Evolutionary conservation across 2,888 invertebrate genomes (phyloP), one percentile per base, ranked within the genome.

Genomic region (Endotricha flammealis): DNA sequence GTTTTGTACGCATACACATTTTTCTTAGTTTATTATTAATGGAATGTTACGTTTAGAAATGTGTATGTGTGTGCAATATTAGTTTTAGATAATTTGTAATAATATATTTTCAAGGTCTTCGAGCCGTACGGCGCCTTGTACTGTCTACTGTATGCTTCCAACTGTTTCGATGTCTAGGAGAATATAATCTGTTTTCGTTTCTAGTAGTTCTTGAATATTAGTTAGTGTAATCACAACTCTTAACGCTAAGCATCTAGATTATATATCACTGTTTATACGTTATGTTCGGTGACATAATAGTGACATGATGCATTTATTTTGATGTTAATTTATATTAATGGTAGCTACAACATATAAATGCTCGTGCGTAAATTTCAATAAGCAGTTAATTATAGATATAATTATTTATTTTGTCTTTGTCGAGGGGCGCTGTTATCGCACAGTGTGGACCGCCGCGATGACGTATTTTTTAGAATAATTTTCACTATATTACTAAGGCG

Each of bases 31-130:
- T 64, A 53, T 48, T 44, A 64, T 64, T 57, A 55, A 47, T 68
- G 67, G 58, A 70, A 70, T 62, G 63, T 68, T 71, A 64, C 52
- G 67, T 74, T 73, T 67, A 68, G 67, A 74, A 80, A 80, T 86
- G 83, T 86, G 85, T 86, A 86, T 86, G 87, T 86, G 86, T 83
- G 86, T 87, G 87, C 87, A 87, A 87, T 87, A 87, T 85, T 85
- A 86, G 83, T 79, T 82, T 44, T 80, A 81, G 65, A 59, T 71
- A 69, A 39, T 69, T 73, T 73, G 71, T 74, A 70, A 65, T 68
- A 65, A 61, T 67, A 64, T 74, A 70, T 72, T 71, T 73, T 78
- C 78, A 67, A 63, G 55, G 61, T 69, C 56, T 62, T 59, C 60
- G 43, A 48, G 44, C 53, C 61, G 59, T 48, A 31, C 29, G 36